These are phyloP conservation scores for Sarcophaga bullata DNA, from an alignment of 1,140 invertebrate species.

Conservation along the genomic window DNA sequence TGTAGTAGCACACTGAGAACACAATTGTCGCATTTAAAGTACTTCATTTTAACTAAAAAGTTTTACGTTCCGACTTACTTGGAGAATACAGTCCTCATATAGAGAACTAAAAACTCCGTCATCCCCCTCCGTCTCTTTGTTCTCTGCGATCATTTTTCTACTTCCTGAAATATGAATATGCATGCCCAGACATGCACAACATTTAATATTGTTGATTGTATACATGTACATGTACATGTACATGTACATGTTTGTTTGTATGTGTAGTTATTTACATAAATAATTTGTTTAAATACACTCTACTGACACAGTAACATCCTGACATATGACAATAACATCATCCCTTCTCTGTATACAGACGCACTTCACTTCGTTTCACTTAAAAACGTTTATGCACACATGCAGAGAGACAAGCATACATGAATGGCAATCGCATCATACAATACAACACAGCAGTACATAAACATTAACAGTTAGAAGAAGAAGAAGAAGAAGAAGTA, in stretches of 20 bases:
- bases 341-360: slow-evolving; percentile 19
- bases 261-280: slow-evolving; percentile 37
- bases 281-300: slow-evolving; percentile 41
- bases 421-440: not conserved
- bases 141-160: not conserved
- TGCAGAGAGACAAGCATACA: slow-evolving; percentile 1
- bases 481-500: too few species aligned
- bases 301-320: slow-evolving; percentile 37
- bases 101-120: not conserved
- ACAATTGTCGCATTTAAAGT: not conserved
- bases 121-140: not conserved
- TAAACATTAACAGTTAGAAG: not conserved
- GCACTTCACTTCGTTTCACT: not conserved
- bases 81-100: too few species aligned
- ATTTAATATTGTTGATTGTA: not conserved
- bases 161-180: too few species aligned
- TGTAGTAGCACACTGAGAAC: not conserved
- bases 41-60: not conserved
- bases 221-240: not conserved
- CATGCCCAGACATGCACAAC: too few species aligned
- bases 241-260: not conserved
- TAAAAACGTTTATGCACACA: not conserved
- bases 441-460: not conserved
- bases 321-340: slow-evolving; percentile 38
- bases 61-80: not conserved